A percentile compares a stretch with the other conserved stretches of the same genome.
Conservation (phyloP, 2,797 vertebrate genomes). For the Limosa lapponica region DNA sequence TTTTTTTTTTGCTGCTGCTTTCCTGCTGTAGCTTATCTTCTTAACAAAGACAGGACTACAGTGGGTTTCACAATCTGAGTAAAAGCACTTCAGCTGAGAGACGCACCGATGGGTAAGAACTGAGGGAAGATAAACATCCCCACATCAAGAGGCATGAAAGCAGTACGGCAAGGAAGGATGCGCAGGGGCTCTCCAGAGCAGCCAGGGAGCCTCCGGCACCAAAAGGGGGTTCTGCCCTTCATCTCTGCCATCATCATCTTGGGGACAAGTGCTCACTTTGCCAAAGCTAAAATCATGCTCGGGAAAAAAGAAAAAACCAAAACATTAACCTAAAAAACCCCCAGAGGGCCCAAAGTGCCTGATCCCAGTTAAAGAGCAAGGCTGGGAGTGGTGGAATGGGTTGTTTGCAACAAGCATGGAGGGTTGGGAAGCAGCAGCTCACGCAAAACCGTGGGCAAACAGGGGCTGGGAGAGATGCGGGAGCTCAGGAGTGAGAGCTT, state of each 20-base stretch:
- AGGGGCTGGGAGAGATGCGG: fast-evolving
- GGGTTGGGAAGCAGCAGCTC: neutral
- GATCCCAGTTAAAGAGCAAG: fast-evolving
- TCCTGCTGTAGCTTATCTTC: slow-evolving; percentile 57
- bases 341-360: neutral
- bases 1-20: neutral
- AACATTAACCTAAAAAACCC: neutral
- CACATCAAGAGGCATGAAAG: slow-evolving; percentile 49
- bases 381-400: neutral
- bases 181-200: neutral
- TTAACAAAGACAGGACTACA: slow-evolving; percentile 49
- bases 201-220: neutral
- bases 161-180: neutral
- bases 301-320: fast-evolving
- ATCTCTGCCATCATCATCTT: neutral
- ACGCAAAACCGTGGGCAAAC: fast-evolving
- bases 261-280: neutral
- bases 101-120: neutral
- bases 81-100: slow-evolving; percentile 48
- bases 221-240: slow-evolving; percentile 1
- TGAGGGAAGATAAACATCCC: slow-evolving; percentile 41
- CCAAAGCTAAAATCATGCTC: neutral
- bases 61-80: slow-evolving; percentile 26
- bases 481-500: neutral
- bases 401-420: neutral